Evolutionary conservation across 2,888 invertebrate species (phyloP).

Genomic region (Catocala sponsa): DNA sequence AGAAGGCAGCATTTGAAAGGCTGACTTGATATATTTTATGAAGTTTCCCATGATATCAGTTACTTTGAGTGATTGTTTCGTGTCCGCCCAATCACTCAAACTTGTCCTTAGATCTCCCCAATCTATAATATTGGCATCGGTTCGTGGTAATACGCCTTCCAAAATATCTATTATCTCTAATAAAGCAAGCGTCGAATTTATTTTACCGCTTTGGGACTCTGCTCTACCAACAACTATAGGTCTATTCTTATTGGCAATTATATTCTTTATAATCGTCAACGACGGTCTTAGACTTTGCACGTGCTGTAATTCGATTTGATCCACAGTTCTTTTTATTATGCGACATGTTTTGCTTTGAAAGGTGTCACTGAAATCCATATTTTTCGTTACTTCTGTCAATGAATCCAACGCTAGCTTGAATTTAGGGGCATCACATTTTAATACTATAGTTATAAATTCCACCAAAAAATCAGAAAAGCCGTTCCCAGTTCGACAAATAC

Average conservation of each 20-base stretch:
- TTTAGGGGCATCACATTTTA: not conserved
- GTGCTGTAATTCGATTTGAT: not conserved
- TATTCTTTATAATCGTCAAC: not conserved
- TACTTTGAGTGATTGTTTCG: not conserved
- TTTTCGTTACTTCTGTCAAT: not conserved
- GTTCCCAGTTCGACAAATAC: not conserved
- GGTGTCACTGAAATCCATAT: not conserved
- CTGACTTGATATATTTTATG: too few relatives aligned
- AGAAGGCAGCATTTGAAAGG: too few relatives aligned
- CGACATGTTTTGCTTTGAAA: not conserved
- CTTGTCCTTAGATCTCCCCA: conserved; percentile 5
- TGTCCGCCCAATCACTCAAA: not conserved
- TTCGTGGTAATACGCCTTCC: not conserved
- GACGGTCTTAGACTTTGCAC: not conserved
- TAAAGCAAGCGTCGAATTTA: not conserved
- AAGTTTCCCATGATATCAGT: not conserved
- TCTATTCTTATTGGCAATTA: conserved; percentile 1
- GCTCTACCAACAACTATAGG: not conserved
- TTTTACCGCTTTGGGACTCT: not conserved
- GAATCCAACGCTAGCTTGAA: not conserved
- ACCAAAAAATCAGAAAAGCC: not conserved
- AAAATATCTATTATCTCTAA: not conserved
- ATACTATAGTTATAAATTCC: not conserved
- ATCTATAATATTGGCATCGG: conserved; percentile 1
- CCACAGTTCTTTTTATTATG: not conserved